Evolutionary conservation across 2,113 vertebrate species (phyloP).

Genomic region (Oreochromis niloticus): DNA sequence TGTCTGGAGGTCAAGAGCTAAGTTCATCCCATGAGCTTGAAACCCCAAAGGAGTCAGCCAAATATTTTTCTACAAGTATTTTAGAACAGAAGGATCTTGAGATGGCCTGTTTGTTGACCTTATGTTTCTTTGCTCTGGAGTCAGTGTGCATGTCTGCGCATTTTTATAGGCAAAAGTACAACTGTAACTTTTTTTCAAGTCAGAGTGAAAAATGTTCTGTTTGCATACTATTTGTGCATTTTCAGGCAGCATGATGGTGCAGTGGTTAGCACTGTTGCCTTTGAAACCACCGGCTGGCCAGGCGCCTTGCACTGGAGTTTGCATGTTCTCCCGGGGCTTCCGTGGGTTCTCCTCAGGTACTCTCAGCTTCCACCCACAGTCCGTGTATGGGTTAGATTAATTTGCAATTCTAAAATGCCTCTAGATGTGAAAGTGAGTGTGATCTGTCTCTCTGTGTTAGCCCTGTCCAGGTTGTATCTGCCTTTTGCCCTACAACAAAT

Average conservation of each 20-base stretch:
- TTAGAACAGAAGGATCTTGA: neutral
- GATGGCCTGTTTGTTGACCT: neutral
- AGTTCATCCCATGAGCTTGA: conserved; percentile 18
- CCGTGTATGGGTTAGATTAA: neutral
- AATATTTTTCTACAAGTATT: neutral
- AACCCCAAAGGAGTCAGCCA: neutral
- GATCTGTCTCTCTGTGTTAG: neutral
- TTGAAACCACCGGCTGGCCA: neutral
- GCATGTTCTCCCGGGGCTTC: neutral
- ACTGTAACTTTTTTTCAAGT: neutral
- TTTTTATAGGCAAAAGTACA: neutral
- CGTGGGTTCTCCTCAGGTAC: neutral
- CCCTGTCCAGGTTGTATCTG: neutral
- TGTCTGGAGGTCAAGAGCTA: conserved; percentile 37
- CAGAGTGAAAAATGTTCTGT: neutral
- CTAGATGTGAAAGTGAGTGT: fast-evolving
- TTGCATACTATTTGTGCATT: neutral
- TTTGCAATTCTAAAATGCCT: neutral
- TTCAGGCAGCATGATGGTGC: neutral
- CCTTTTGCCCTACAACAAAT: neutral
- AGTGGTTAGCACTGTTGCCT: neutral
- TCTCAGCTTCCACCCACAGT: neutral
- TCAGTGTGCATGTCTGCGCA: neutral
- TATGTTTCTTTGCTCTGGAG: neutral
- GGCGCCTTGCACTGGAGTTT: neutral